phyloP scores from a whole-genome alignment of 2,888 invertebrate genomes.

The Diarsia rubi region DNA sequence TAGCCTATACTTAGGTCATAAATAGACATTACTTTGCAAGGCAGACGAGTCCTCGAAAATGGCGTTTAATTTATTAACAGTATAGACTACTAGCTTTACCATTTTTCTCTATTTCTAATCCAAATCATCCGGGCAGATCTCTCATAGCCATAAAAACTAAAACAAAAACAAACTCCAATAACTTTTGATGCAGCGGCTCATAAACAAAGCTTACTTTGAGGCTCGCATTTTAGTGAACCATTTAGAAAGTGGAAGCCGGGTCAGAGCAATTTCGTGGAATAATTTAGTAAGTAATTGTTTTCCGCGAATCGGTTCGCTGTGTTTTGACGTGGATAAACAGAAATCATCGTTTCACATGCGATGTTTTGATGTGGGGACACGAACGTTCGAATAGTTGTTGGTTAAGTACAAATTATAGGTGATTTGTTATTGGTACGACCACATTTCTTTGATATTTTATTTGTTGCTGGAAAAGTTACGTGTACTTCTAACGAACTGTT shows the following conservation, averaged over 20 bases:
- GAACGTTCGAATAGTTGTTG: constrained; percentile 5
- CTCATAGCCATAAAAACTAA: constrained; percentile 3
- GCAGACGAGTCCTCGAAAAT: too few species aligned
- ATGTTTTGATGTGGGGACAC: constrained; percentile 24
- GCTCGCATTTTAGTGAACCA: constrained; percentile 25
- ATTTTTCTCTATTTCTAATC: too few species aligned
- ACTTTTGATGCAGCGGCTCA: background rate
- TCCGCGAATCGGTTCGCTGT: constrained; percentile 42
- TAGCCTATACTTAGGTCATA: too few species aligned
- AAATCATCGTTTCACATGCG: constrained; percentile 34
- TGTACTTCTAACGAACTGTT: background rate
- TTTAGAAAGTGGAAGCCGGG: constrained; percentile 36
- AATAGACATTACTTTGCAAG: too few species aligned
- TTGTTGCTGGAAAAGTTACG: background rate
- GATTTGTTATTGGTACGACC: background rate
- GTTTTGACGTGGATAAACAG: constrained; percentile 35
- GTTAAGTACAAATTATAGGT: background rate
- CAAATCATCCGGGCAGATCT: too few species aligned
- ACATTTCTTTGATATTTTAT: background rate
- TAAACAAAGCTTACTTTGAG: constrained; percentile 18
- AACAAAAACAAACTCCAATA: constrained; percentile 9
- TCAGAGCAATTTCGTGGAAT: constrained; percentile 47
- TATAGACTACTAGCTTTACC: too few species aligned
- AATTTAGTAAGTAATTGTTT: constrained; percentile 45
- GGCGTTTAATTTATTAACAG: too few species aligned